Base-by-base conservation (phyloP, 2,888 invertebrate species). In the Archaeoteleia sp. region DNA sequence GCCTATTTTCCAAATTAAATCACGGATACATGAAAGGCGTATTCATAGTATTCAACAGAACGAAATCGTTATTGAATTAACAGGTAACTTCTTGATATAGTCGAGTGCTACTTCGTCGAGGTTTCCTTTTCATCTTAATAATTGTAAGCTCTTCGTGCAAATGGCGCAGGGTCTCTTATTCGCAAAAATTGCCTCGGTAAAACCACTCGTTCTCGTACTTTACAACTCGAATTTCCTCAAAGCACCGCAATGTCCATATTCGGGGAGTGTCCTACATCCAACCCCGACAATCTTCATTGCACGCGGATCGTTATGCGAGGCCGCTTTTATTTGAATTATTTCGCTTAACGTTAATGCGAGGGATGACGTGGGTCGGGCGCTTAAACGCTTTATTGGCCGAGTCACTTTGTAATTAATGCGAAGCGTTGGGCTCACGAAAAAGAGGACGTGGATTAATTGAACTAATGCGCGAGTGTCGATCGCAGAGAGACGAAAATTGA, bases 391-490 rank as follows among this genome's bases (percentile, higher is more conserved):
- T 55, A 67, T 61, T 55, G 61, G 60, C 55, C 29, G 37, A 61
- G 55, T 67, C 53, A 62, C 61, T 57, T 51, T 49, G 55, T 55
- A 67, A 67, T 67, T 67, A 67, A 67, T 67, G 61, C 43, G 61
- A 40, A 15, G 32, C 15, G 32, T 32, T 14, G 20, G 39, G 29
- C 23, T 12, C 45, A 8, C 34, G 49, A 62, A 45, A 61, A 65
- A 49, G 40, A 43, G 51, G 60, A 68, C 55, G 57, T 49, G 46
- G 35, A 72, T 72, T 72, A 72, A 72, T 72, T 61, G 65, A 49
- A 60, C 49, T 69, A 69, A 72, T 69, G 67, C 53, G 57, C 54
- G 35, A 34, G 23, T 57, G 67, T 67, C 67, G 67, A 67, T 67
- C 57, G 46, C 61, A 51, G 42, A 7, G 40, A 29, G 20, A 58